Percentiles rank a stretch among this genome's conserved stretches.
Evolutionary conservation across 2,113 vertebrate genomes (phyloP).

Genomic region (Lophius piscatorius): DNA sequence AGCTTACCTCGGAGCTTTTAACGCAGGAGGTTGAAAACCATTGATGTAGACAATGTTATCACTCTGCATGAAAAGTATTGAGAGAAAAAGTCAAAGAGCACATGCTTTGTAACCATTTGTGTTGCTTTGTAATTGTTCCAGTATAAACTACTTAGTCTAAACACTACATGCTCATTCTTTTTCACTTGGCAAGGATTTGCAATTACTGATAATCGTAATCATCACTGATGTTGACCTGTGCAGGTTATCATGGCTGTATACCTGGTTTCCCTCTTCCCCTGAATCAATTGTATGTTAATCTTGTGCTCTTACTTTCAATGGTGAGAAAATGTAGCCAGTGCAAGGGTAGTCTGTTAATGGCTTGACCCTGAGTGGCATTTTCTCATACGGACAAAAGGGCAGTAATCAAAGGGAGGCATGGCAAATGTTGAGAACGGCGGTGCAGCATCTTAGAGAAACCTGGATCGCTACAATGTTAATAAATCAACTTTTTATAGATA

Average conservation of each 20-base stretch:
- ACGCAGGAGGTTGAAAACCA: slow-evolving; percentile 27
- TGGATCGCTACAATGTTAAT: not conserved
- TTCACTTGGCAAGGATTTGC: slow-evolving; percentile 75
- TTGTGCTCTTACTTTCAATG: slow-evolving; percentile 85
- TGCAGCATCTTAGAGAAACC: not conserved
- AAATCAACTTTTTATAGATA: too few relatives aligned
- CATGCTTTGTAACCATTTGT: slow-evolving; percentile 67
- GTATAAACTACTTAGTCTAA: slow-evolving; percentile 80
- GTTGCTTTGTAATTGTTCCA: slow-evolving; percentile 63
- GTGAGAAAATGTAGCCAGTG: slow-evolving; percentile 85
- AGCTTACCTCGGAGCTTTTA: not conserved
- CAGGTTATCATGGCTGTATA: slow-evolving; percentile 91
- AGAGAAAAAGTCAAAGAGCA: slow-evolving; percentile 59
- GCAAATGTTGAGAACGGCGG: slow-evolving; percentile 32
- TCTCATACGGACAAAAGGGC: slow-evolving; percentile 76
- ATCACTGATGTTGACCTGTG: slow-evolving; percentile 77
- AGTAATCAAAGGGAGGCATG: slow-evolving; percentile 35
- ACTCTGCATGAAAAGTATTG: slow-evolving; percentile 16
- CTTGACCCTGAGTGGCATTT: slow-evolving; percentile 75
- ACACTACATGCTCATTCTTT: slow-evolving; percentile 80
- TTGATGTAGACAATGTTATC: slow-evolving; percentile 62
- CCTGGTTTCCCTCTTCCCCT: slow-evolving; percentile 85
- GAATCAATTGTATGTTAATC: slow-evolving; percentile 93
- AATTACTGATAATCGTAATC: slow-evolving; percentile 72
- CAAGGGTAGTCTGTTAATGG: slow-evolving; percentile 63